phyloP scores from a whole-genome alignment of 1,140 invertebrate genomes.

The Drepana arcuata region DNA sequence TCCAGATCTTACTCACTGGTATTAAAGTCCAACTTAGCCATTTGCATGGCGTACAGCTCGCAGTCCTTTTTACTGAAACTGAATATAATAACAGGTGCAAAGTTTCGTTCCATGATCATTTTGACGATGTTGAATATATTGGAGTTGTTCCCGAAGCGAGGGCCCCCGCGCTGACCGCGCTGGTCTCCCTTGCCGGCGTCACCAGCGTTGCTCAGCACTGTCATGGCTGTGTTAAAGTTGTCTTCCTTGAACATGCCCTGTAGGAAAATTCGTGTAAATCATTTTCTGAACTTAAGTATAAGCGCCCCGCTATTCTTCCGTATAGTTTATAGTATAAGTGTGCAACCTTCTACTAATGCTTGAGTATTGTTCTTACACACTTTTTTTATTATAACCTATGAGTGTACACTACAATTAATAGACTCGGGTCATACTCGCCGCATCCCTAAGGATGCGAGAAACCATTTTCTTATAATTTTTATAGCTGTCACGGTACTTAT shows the following conservation, averaged over 20 bases:
- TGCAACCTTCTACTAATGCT: too few species aligned
- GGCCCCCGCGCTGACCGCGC: constrained; percentile 80
- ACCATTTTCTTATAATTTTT: too few species aligned
- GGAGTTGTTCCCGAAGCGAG: constrained; percentile 77
- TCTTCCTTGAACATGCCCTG: constrained; percentile 95
- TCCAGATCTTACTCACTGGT: constrained; percentile 76
- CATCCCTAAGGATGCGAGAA: too few species aligned
- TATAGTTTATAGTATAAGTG: too few species aligned
- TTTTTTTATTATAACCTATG: too few species aligned
- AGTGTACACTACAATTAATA: too few species aligned
- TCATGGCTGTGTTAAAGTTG: constrained; percentile 97
- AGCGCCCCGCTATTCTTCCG: too few species aligned
- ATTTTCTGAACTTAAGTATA: too few species aligned
- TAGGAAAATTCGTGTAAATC: too few species aligned
- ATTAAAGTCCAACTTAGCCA: constrained; percentile 98
- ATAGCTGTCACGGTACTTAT: too few species aligned
- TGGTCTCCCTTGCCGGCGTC: constrained; percentile 84
- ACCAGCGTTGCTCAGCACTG: constrained; percentile 81
- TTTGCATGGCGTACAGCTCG: constrained; percentile 95
- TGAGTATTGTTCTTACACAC: too few species aligned
- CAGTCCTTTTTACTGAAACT: constrained; percentile 99
- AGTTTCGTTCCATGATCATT: constrained; percentile 98
- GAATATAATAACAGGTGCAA: constrained; percentile 98
- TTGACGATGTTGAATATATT: constrained; percentile 98
- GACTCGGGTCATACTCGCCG: too few species aligned